phyloP scores from a whole-genome alignment of 2,888 invertebrate genomes.

The Philereme transversata region DNA sequence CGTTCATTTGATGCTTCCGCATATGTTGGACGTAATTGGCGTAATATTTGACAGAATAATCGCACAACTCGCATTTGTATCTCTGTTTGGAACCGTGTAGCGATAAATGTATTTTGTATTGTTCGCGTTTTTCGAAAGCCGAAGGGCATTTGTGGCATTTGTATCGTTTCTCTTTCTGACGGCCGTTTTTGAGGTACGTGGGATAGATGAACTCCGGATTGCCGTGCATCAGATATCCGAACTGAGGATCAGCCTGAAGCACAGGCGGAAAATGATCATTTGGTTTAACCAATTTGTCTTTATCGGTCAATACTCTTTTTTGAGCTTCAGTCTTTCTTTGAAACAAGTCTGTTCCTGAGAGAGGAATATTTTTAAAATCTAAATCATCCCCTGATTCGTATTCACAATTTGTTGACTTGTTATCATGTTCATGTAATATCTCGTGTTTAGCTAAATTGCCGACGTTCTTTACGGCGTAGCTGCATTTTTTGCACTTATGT shows the following conservation, averaged over 20 bases:
- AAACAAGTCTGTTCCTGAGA: slow-evolving; percentile 87
- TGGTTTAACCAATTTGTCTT: slow-evolving; percentile 78
- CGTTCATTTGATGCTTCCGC: slow-evolving; percentile 90
- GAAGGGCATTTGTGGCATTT: slow-evolving; percentile 94
- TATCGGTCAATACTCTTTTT: slow-evolving; percentile 76
- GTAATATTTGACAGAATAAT: slow-evolving; percentile 94
- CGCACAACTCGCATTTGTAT: slow-evolving; percentile 92
- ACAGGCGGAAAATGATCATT: slow-evolving; percentile 82
- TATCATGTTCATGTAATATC: slow-evolving; percentile 76
- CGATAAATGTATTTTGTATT: slow-evolving; percentile 92
- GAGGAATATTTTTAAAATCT: slow-evolving; percentile 81
- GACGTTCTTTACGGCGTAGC: slow-evolving; percentile 87
- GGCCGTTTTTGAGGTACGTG: slow-evolving; percentile 89
- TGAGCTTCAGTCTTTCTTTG: slow-evolving; percentile 86
- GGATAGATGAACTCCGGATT: slow-evolving; percentile 91
- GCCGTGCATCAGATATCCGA: slow-evolving; percentile 87
- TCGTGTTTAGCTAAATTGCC: slow-evolving; percentile 88
- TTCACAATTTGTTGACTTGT: slow-evolving; percentile 61
- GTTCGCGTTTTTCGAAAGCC: slow-evolving; percentile 93
- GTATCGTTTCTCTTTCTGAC: slow-evolving; percentile 90
- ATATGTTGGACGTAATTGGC: slow-evolving; percentile 93
- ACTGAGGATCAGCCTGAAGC: slow-evolving; percentile 86
- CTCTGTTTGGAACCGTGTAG: slow-evolving; percentile 93
- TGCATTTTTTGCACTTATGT: slow-evolving; percentile 88
- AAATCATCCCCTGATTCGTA: slow-evolving; percentile 79